phyloP scores from a whole-genome alignment of 2,888 invertebrate species.

The Drosophila anceps region DNA sequence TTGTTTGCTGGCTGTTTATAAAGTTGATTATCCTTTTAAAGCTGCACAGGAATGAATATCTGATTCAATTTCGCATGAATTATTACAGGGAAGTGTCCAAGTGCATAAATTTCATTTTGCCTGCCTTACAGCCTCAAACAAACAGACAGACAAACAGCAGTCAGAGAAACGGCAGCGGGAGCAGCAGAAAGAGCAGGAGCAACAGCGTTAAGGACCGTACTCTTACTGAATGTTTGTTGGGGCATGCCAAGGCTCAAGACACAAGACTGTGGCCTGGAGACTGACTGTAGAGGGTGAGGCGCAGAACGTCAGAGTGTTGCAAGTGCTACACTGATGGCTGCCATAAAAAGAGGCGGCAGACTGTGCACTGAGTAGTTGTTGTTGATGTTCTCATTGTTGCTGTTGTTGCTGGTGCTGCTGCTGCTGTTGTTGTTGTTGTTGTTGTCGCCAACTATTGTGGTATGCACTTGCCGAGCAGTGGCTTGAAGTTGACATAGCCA shows the following conservation, averaged over 20 bases:
- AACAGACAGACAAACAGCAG: conserved; percentile 41
- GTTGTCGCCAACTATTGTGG: conserved; percentile 61
- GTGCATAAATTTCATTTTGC: conserved; percentile 80
- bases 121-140: conserved; percentile 50
- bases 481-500: conserved; percentile 71
- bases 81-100: conserved; percentile 79
- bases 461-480: conserved; percentile 66
- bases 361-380: conserved; percentile 66
- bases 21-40: conserved; percentile 79
- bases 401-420: conserved; percentile 22
- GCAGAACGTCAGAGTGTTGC: conserved; percentile 23
- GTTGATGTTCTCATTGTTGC: conserved; percentile 13
- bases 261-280: conserved; percentile 33
- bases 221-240: conserved; percentile 69
- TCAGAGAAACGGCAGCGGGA: background rate
- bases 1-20: conserved; percentile 54
- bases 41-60: conserved; percentile 77
- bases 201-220: conserved; percentile 58
- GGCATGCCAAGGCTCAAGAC: conserved; percentile 57
- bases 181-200: conserved; percentile 6
- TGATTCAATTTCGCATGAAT: conserved; percentile 82
- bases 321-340: conserved; percentile 57
- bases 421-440: conserved; percentile 10
- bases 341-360: conserved; percentile 78
- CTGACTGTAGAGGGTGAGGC: background rate